These are phyloP conservation scores for Hymenopus coronatus DNA, from an alignment of 2,888 invertebrate genomes.

Conservation along the genomic window DNA sequence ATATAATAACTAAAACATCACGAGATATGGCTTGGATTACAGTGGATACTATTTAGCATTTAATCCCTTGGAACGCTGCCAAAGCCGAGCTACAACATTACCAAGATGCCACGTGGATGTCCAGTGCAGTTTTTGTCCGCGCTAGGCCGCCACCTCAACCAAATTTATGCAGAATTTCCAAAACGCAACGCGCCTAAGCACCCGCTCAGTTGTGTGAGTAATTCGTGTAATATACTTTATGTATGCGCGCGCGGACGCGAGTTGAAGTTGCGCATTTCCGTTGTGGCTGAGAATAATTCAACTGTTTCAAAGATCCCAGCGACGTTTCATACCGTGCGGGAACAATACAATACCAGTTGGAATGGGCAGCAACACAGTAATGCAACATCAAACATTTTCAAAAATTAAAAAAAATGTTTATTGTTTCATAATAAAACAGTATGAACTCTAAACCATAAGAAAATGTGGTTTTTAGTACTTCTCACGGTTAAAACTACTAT, in stretches of 20 bases:
- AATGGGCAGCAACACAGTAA: too few relatives aligned
- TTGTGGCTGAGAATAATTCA: neutral
- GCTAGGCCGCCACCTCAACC: neutral
- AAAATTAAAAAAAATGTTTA: too few relatives aligned
- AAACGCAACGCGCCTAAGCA: neutral
- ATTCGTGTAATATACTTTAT: neutral
- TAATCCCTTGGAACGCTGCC: neutral
- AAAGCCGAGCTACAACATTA: neutral
- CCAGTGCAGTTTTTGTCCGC: neutral
- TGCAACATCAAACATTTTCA: too few relatives aligned
- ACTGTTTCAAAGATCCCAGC: too few relatives aligned
- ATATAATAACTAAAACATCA: neutral
- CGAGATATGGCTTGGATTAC: neutral
- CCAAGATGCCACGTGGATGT: neutral
- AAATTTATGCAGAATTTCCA: neutral
- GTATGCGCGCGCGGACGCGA: neutral
- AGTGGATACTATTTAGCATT: neutral
- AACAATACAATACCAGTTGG: too few relatives aligned
- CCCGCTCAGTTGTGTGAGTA: neutral
- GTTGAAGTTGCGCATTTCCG: neutral
- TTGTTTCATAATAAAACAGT: too few relatives aligned
- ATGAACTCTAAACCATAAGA: too few relatives aligned
- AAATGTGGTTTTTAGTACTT: too few relatives aligned
- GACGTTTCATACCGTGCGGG: too few relatives aligned
- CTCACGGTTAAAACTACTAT: too few relatives aligned